Evolutionary conservation across 2,797 vertebrate species (phyloP).

Genomic region (Acanthopagrus latus): DNA sequence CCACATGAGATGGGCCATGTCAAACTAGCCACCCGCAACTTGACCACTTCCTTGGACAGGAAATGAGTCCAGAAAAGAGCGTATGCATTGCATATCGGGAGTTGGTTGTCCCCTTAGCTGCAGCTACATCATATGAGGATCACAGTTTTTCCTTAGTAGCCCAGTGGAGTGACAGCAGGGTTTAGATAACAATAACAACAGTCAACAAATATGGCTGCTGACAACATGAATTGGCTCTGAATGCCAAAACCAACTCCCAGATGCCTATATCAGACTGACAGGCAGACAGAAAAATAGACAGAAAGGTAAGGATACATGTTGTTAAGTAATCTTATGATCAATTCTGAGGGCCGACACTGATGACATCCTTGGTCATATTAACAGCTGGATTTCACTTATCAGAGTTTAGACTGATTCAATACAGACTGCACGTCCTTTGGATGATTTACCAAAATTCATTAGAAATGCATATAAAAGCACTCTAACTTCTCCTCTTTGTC

Average conservation of each 20-base stretch:
- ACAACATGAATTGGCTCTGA: neutral
- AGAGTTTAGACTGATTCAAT: neutral
- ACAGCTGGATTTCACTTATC: neutral
- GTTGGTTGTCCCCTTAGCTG: neutral
- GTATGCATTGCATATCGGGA: neutral
- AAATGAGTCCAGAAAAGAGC: neutral
- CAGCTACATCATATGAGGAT: conserved; percentile 4
- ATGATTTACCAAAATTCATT: neutral
- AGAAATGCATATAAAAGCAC: neutral
- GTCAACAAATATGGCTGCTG: neutral
- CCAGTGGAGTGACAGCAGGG: neutral
- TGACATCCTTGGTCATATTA: neutral
- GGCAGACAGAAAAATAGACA: neutral
- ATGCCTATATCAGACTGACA: neutral
- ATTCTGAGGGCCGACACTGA: neutral
- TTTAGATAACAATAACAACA: conserved; percentile 9
- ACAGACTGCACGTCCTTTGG: neutral
- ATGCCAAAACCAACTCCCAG: neutral
- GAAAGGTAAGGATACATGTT: neutral
- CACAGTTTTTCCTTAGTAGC: neutral
- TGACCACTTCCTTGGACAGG: neutral
- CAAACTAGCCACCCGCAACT: conserved; percentile 25
- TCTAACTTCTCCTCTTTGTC: neutral
- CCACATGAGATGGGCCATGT: conserved; percentile 27
- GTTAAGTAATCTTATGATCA: neutral